Conservation (phyloP, 2,797 vertebrate genomes). For the Enoplosus armatus region DNA sequence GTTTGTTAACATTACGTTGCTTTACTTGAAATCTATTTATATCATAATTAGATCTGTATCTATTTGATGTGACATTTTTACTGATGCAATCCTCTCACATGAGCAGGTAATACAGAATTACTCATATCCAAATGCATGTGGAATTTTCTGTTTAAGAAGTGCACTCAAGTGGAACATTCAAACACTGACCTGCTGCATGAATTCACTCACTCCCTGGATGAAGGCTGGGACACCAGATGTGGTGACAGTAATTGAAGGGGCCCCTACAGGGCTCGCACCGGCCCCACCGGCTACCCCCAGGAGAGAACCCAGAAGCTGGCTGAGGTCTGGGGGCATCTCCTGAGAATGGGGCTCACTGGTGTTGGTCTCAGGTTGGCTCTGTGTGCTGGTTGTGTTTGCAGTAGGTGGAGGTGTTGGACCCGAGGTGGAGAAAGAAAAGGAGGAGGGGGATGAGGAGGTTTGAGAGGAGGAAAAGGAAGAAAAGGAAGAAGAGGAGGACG, state of each 20-base stretch:
- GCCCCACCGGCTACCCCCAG: slow-evolving; percentile 83
- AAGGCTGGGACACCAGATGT: slow-evolving; percentile 91
- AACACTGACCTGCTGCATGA: slow-evolving; percentile 88
- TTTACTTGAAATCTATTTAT: slow-evolving; percentile 2
- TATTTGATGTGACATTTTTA: too few species aligned
- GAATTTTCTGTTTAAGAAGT: neutral
- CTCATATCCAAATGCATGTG: neutral
- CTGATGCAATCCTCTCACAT: too few species aligned
- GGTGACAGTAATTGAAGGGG: slow-evolving; percentile 90
- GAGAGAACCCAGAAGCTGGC: slow-evolving; percentile 89
- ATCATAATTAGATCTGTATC: too few species aligned
- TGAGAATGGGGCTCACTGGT: slow-evolving; percentile 79
- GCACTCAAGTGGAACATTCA: neutral
- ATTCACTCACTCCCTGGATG: slow-evolving; percentile 92
- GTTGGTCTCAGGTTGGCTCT: slow-evolving; percentile 60
- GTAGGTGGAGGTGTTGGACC: slow-evolving; percentile 62
- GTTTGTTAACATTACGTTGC: neutral
- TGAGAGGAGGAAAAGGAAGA: slow-evolving; percentile 78
- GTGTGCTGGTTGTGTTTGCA: slow-evolving; percentile 57
- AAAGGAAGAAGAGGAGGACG: slow-evolving; percentile 70
- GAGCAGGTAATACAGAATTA: neutral
- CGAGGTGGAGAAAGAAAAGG: slow-evolving; percentile 83
- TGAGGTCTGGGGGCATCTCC: slow-evolving; percentile 80
- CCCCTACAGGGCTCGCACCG: slow-evolving; percentile 47
- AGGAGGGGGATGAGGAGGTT: slow-evolving; percentile 73